Evolutionary conservation across 1,140 invertebrate genomes (phyloP).

Genomic region (Uloborus diversus): DNA sequence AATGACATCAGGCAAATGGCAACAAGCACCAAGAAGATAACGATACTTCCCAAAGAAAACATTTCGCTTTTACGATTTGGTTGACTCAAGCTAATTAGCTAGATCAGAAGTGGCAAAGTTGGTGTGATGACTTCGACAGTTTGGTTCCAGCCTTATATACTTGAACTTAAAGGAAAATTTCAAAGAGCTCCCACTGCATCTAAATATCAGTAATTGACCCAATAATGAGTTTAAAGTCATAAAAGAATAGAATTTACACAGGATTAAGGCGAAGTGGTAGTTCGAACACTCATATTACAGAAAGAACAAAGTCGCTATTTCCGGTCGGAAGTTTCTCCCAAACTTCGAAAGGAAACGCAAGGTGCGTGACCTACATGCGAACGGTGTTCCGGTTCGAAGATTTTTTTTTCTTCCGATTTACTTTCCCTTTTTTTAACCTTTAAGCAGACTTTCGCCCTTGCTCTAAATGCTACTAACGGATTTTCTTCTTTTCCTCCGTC

Average conservation of each 20-base stretch:
- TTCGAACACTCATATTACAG: not conserved
- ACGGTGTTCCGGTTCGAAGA: not conserved
- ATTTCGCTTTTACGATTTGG: not conserved
- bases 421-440: not conserved
- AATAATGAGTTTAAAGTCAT: no score
- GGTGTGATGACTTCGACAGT: not conserved
- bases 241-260: no score
- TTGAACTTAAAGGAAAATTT: no score
- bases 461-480: not conserved
- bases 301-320: not conserved
- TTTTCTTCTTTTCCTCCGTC: not conserved
- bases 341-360: conserved; percentile 1
- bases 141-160: not conserved
- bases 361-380: conserved; percentile 1
- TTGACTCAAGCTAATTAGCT: not conserved
- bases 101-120: not conserved
- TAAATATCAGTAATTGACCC: no score
- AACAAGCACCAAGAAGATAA: not conserved
- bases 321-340: conserved; percentile 11
- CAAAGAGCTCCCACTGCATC: no score
- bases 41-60: not conserved
- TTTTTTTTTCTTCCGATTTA: not conserved
- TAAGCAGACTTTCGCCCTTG: not conserved
- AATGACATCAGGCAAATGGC: not conserved
- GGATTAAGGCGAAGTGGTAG: not conserved